phyloP scores from a whole-genome alignment of 1,140 invertebrate genomes.

The Drosophila paulistorum region DNA sequence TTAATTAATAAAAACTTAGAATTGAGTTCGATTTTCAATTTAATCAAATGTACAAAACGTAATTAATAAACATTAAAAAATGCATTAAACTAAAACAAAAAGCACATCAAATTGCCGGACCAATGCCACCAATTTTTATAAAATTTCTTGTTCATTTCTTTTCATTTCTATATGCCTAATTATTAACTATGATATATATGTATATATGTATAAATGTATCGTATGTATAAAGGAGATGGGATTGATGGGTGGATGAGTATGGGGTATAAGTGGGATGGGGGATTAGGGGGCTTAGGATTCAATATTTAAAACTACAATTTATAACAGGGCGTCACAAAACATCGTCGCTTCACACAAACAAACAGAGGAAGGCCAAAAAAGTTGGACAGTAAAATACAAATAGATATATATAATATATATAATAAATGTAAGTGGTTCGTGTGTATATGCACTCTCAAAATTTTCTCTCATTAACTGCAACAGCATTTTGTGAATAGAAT shows the following conservation, averaged over 20 bases:
- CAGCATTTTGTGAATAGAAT: slow-evolving; percentile 28
- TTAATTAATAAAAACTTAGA: slow-evolving; percentile 78
- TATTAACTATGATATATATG: slow-evolving; percentile 69
- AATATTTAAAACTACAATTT: slow-evolving; percentile 76
- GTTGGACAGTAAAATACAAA: slow-evolving; percentile 56
- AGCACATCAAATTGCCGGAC: slow-evolving; percentile 69
- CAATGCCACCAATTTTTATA: slow-evolving; percentile 68
- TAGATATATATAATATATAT: slow-evolving; percentile 43
- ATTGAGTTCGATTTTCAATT: slow-evolving; percentile 63
- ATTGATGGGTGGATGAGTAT: slow-evolving; percentile 19
- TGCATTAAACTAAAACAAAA: slow-evolving; percentile 73
- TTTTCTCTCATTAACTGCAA: slow-evolving; percentile 4
- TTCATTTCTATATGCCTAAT: slow-evolving; percentile 56
- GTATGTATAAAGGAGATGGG: slow-evolving; percentile 55
- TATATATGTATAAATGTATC: slow-evolving; percentile 59
- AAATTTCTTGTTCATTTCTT: slow-evolving; percentile 45
- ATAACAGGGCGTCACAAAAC: slow-evolving; percentile 67
- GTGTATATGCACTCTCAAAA: slow-evolving; percentile 61
- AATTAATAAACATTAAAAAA: slow-evolving; percentile 76
- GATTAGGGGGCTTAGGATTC: slow-evolving; percentile 16
- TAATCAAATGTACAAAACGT: slow-evolving; percentile 77
- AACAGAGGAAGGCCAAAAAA: slow-evolving; percentile 70
- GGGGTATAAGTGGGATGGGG: background rate
- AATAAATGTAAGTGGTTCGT: slow-evolving; percentile 25
- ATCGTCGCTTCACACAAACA: slow-evolving; percentile 33